Evolutionary conservation across 2,113 vertebrate genomes (phyloP), one percentile per base, ranked within the genome.

Genomic region (Bubalus kerabau): DNA sequence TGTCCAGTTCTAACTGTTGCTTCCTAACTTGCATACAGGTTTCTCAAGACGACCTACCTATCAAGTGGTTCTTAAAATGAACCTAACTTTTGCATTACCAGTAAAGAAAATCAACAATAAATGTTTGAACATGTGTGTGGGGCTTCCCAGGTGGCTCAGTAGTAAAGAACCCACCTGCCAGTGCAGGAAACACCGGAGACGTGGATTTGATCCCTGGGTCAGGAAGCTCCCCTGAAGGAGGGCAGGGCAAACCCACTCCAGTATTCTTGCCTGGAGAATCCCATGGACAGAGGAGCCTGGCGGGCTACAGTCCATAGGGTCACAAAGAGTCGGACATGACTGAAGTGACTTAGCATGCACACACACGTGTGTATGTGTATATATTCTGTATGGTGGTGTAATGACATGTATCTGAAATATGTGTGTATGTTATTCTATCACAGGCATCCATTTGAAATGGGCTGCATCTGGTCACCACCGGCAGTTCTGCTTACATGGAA

Each of bases 361-460:
- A 71, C 67, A 23, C 0, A 11, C 0, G 1, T 62, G 5, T 36
- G 0, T 54, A 15, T 40, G 4, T n/a, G 5, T 81, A 23, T 28
- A 5, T 5, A 11, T 19, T 32, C 26, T 76, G 48, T 54, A 54
- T 74, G 76, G 59, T 89, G 40, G 30, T 50, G n/a, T 80, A 87
- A 64, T 67, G 28, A 60, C 32, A 12, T 56, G 7, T 36, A n/a
- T 32, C 78, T 85, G 59, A n/a, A 67, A 10, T 67, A 11, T 7
- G 14, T 17, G 30, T 87, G 28, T 59, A 2, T 50, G 11, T 50
- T 60, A 67, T 40, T 43, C 1, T 30, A 24, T 74, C 21, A 17
- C 24, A 48, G 26, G 24, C 67, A 57, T 82, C 57, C 12, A 3
- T 43, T 91, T 92, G 17, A 76, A 93, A 85, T 11, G 32, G n/a